Conservation (phyloP, 2,797 vertebrate species). For the Danionella dracula region DNA sequence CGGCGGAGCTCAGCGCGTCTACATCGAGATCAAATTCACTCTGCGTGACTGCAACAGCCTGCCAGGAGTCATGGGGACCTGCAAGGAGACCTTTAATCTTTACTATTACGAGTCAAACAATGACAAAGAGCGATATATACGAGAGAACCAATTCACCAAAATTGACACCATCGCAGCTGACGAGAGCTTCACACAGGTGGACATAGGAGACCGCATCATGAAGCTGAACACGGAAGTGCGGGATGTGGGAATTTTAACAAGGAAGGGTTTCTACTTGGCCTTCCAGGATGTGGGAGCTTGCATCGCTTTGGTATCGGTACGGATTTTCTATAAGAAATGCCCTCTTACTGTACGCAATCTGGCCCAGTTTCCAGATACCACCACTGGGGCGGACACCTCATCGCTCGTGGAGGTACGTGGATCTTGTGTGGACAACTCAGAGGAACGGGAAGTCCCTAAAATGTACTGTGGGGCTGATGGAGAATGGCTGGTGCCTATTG, state of each 20-base stretch:
- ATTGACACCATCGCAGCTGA: constrained; percentile 97
- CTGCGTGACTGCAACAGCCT: constrained; percentile 96
- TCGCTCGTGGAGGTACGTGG: constrained; percentile 95
- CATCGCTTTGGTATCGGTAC: constrained; percentile 92
- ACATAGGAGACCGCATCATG: constrained; percentile 97
- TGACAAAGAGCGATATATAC: constrained; percentile 91
- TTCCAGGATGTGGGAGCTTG: constrained; percentile 98
- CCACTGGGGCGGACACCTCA: constrained; percentile 93
- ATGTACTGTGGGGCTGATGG: constrained; percentile 99
- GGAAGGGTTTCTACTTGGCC: constrained; percentile 95
- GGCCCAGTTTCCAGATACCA: constrained; percentile 94
- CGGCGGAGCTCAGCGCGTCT: constrained; percentile 90
- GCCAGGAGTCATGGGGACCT: constrained; percentile 94
- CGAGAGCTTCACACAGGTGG: constrained; percentile 98
- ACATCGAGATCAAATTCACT: constrained; percentile 97
- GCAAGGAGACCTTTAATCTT: constrained; percentile 98
- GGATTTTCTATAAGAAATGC: constrained; percentile 96
- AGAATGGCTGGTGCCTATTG: constrained; percentile 97
- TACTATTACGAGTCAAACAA: constrained; percentile 97
- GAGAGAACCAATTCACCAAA: constrained; percentile 93
- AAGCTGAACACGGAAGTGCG: constrained; percentile 96
- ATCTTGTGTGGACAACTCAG: constrained; percentile 95
- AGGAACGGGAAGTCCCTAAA: constrained; percentile 95
- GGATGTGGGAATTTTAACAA: constrained; percentile 85
- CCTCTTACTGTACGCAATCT: constrained; percentile 90